phyloP scores from a whole-genome alignment of 2,888 invertebrate species.

The Steinernema hermaphroditum region DNA sequence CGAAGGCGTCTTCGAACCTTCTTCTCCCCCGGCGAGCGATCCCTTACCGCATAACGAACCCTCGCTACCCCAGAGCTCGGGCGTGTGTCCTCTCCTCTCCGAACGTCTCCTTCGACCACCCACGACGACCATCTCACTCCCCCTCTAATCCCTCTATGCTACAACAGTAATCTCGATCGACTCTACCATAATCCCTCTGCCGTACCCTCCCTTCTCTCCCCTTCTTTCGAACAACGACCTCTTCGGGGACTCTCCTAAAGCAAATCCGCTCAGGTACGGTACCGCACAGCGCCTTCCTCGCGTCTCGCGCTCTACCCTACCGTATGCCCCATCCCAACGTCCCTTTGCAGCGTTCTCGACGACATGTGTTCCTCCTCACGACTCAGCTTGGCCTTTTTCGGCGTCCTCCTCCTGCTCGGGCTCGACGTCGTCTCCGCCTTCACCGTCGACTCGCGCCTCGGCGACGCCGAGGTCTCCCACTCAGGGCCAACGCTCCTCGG shows the following conservation, averaged over 20 bases:
- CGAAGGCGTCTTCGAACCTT: not conserved
- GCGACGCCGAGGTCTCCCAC: conserved; percentile 51
- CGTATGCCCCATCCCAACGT: too few species aligned
- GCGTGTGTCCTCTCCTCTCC: conserved; percentile 19
- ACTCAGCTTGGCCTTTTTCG: not conserved
- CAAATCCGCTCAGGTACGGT: conserved; percentile 6
- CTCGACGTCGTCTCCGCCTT: conserved; percentile 26
- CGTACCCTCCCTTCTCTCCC: not conserved
- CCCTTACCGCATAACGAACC: conserved; percentile 19
- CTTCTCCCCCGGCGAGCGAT: conserved; percentile 8
- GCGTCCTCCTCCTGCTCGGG: conserved; percentile 7
- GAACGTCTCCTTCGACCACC: conserved; percentile 22
- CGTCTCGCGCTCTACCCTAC: not conserved
- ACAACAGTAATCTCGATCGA: conserved; percentile 19
- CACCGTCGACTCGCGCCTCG: conserved; percentile 33
- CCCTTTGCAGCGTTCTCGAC: not conserved
- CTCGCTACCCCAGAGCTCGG: conserved; percentile 27
- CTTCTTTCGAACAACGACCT: conserved; percentile 16
- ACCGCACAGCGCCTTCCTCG: not conserved
- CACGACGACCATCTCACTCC: conserved; percentile 19
- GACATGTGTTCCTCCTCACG: conserved; percentile 8
- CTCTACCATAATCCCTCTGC: not conserved
- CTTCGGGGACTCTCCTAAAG: not conserved
- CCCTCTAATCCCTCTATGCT: conserved; percentile 17
- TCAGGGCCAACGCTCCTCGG: conserved; percentile 50